Base-by-base conservation (phyloP, 2,797 vertebrate genomes). In the Buceros bicornis region DNA sequence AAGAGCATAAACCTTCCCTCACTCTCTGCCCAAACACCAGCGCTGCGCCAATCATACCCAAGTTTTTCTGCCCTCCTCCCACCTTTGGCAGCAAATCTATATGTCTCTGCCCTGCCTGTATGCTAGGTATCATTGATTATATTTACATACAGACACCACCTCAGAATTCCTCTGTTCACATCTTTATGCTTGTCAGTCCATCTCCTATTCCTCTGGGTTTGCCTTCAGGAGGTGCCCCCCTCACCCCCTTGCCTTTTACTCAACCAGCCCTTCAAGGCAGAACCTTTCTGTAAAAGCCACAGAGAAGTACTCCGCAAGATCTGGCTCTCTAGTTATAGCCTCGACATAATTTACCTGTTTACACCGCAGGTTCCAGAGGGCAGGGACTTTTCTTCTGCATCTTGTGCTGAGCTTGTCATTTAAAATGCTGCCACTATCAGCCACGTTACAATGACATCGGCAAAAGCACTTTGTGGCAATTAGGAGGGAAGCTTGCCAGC, bases 341-440 rank as follows among this genome's bases (percentile, higher is more conserved):
- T 51, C 43, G 3, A 57, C 29, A 31, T 3, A 40, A 53, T 77
- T 92, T 89, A 87, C 82, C 82, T 88, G 62, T 56, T 82, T 29
- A 33, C 62, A 40, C 77, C 93, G 80, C 60, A 71, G 60, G 60
- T 80, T 96, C 91, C 93, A 64, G 66, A 67, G 86, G 81, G 86
- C 60, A 90, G 58, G 47, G 56, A 53, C 73, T 95, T 96, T 94
- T 92, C 88, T 93, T 89, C 71, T 73, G 51, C 6, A 11, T 60
- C 64, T 85, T 19, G n/a, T 10, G 8, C 11, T 6, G 62, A 22
- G 58, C 77, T 85, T 80, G 60, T 71, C 20, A 11, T 43, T 86
- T 37, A 43, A 62, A 89, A 54, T 2, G 8, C 70, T 31, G 70
- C 58, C 29, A 2, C 87, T 70, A 16, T 82, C 88, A 88, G 51